Conservation (phyloP, 2,797 vertebrate genomes). For the Sebastes glaucus region DNA sequence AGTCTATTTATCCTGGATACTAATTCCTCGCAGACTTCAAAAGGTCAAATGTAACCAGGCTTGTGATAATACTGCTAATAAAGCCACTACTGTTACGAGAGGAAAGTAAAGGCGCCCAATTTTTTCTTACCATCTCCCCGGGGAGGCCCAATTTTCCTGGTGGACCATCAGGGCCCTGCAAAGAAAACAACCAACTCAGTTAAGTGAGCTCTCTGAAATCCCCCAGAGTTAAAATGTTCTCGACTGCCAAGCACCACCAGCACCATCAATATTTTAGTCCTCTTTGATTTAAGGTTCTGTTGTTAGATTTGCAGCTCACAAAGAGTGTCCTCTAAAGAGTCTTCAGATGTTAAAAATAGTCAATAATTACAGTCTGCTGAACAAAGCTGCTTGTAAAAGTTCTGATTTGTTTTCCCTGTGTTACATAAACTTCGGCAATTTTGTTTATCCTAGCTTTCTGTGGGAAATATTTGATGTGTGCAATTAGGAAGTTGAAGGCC, state of each 20-base stretch:
- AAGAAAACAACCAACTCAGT: conserved; percentile 47
- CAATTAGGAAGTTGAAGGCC: conserved; percentile 7
- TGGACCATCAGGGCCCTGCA: conserved; percentile 80
- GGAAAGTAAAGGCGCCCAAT: conserved; percentile 21
- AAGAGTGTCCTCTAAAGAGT: conserved; percentile 40
- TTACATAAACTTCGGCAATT: not conserved
- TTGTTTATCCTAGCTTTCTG: conserved; percentile 16
- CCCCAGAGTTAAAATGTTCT: conserved; percentile 33
- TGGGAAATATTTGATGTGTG: not conserved
- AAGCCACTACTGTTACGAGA: not conserved
- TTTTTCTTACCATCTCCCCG: conserved; percentile 73
- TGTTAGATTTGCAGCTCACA: conserved; percentile 40
- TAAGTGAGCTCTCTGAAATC: conserved; percentile 38
- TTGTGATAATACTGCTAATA: not conserved
- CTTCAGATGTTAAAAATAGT: conserved; percentile 58
- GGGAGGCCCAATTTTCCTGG: conserved; percentile 78
- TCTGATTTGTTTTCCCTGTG: not conserved
- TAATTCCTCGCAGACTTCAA: not conserved
- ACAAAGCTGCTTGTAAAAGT: conserved; percentile 43
- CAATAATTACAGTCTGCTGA: conserved; percentile 18
- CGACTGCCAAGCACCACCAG: conserved; percentile 9
- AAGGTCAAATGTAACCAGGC: not conserved
- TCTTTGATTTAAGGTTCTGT: conserved; percentile 56
- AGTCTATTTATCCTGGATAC: not conserved
- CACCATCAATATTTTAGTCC: conserved; percentile 50